These are phyloP conservation scores for Ochropleura plecta DNA, from an alignment of 2,888 invertebrate species.

Conservation along the genomic window DNA sequence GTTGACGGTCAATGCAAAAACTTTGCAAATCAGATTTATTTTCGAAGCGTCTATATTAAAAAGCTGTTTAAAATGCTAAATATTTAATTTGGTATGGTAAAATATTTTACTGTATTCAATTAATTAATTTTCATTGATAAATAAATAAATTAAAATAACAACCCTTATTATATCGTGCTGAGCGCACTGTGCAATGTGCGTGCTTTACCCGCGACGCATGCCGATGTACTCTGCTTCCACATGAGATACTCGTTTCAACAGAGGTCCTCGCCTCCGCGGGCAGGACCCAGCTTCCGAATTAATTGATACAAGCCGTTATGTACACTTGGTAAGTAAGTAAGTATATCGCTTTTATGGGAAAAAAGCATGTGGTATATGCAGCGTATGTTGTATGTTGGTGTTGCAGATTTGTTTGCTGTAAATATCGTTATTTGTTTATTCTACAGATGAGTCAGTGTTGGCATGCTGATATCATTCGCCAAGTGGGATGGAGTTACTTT, in stretches of 20 bases:
- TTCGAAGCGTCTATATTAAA: neutral
- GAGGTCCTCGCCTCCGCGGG: constrained; percentile 20
- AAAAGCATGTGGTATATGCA: neutral
- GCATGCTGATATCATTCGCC: neutral
- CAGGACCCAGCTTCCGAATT: constrained; percentile 26
- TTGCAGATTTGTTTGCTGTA: neutral
- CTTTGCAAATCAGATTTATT: neutral
- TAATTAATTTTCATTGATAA: neutral
- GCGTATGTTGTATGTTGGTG: neutral
- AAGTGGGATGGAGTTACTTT: neutral
- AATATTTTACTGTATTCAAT: too few relatives aligned
- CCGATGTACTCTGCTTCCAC: constrained; percentile 66
- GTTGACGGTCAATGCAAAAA: neutral
- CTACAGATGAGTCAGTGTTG: neutral
- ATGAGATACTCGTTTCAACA: constrained; percentile 58
- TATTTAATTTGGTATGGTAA: neutral
- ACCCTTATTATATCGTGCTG: constrained; percentile 59
- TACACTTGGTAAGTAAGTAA: neutral
- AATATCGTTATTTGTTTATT: constrained; percentile 7
- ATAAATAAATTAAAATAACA: constrained; percentile 24
- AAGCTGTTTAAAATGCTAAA: neutral
- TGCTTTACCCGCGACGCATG: constrained; percentile 71
- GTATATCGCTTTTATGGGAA: constrained; percentile 9
- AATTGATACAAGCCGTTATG: constrained; percentile 24
- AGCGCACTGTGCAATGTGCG: constrained; percentile 65